A percentile compares a stretch with the other conserved stretches of the same genome.
Conservation (phyloP, 30 jellyfish, hydroid and myxozoan genomes). For the Phacellophora camtschatica region DNA sequence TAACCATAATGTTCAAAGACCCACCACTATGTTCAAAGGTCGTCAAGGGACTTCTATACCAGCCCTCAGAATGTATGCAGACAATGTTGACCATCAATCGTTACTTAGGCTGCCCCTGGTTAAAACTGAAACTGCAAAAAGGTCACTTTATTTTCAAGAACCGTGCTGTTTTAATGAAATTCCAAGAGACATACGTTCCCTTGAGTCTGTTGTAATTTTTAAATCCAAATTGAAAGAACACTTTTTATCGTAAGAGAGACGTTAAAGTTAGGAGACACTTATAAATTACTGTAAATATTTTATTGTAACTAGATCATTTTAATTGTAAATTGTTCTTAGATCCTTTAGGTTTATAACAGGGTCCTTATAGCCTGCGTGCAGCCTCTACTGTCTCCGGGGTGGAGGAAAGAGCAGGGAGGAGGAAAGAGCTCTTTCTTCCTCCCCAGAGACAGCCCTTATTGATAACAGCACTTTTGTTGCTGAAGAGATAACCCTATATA, state of each 20-base stretch:
- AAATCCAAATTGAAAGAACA: not conserved
- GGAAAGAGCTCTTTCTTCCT: no score
- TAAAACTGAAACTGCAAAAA: not conserved
- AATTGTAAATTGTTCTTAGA: not conserved
- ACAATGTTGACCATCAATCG: slow-evolving; percentile 22
- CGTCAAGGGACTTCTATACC: slow-evolving; percentile 57
- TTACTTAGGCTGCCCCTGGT: not conserved
- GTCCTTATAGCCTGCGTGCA: not conserved
- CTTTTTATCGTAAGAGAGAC: not conserved
- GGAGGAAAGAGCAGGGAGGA: no score
- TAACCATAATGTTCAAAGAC: no score
- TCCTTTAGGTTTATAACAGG: not conserved
- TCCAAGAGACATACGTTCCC: not conserved
- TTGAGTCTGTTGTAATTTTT: not conserved
- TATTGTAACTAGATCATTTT: no score
- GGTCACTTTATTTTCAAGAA: not conserved
- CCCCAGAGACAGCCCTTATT: no score
- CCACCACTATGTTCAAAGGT: slow-evolving; percentile 50
- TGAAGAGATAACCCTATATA: no score
- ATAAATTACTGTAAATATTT: no score
- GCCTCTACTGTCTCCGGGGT: no score
- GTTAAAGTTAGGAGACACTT: not conserved
- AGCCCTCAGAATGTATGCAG: slow-evolving; percentile 64
- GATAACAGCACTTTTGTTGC: no score
- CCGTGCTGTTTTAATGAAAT: no score